Evolutionary conservation across 2,797 vertebrate species (phyloP).

Genomic region (Lutjanus argentimaculatus): DNA sequence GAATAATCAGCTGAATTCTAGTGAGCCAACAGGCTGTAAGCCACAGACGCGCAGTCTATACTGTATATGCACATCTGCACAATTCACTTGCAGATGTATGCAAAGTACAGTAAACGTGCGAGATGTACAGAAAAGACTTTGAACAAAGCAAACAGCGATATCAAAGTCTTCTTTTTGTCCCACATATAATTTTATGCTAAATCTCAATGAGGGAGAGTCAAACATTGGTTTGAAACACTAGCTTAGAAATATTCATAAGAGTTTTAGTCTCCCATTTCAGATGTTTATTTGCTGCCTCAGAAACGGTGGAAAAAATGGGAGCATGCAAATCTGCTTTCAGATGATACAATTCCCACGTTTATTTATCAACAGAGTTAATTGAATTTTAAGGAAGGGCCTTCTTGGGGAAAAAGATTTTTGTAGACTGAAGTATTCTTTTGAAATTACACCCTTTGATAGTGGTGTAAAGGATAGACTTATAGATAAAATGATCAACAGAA

Average conservation of each 20-base stretch:
- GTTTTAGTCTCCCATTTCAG: conserved; percentile 69
- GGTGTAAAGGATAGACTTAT: conserved; percentile 89
- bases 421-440: conserved; percentile 89
- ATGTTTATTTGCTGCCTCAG: conserved; percentile 75
- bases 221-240: conserved; percentile 59
- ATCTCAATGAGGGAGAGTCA: conserved; percentile 54
- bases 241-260: conserved; percentile 75
- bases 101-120: conserved; percentile 62
- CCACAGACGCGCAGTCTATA: conserved; percentile 17
- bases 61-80: conserved; percentile 38
- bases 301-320: conserved; percentile 48
- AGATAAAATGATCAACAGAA: conserved; percentile 92
- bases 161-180: conserved; percentile 68
- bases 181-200: conserved; percentile 72
- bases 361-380: conserved; percentile 83
- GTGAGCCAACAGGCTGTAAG: conserved; percentile 51
- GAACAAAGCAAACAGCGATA: conserved; percentile 62
- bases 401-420: conserved; percentile 62
- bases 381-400: conserved; percentile 82
- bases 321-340: conserved; percentile 81
- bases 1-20: conserved; percentile 51
- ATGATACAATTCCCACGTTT: conserved; percentile 80
- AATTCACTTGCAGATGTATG: conserved; percentile 69
- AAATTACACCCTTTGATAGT: conserved; percentile 94
- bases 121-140: conserved; percentile 43